Conservation (phyloP, 2,888 invertebrate species). For the Rosalia funebris region DNA sequence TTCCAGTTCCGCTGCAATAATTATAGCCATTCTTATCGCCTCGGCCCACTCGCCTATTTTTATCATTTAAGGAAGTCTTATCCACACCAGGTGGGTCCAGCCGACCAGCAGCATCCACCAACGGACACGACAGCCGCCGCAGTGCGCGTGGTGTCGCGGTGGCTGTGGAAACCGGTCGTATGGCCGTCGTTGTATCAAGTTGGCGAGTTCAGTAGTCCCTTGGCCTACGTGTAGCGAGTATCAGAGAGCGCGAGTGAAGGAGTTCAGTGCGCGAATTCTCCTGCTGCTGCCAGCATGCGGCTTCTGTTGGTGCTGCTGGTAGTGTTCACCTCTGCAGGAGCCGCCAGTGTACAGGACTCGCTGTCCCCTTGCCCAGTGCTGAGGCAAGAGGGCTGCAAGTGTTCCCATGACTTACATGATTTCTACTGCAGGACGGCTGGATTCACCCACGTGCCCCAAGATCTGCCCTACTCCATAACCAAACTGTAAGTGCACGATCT, state of each 20-base stretch:
- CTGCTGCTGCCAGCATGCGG: constrained; percentile 40
- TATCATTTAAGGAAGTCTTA: neutral
- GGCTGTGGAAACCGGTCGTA: constrained; percentile 39
- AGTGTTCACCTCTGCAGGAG: constrained; percentile 23
- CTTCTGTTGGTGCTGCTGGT: constrained; percentile 29
- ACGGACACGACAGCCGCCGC: neutral
- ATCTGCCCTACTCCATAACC: constrained; percentile 46
- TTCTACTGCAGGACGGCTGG: constrained; percentile 51
- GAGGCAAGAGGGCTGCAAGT: constrained; percentile 48
- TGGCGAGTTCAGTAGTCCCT: constrained; percentile 44
- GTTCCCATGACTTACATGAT: constrained; percentile 50
- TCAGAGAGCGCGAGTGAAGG: constrained; percentile 35
- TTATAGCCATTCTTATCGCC: neutral
- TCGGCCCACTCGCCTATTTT: neutral
- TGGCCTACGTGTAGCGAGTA: constrained; percentile 37
- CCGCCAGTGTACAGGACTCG: constrained; percentile 34
- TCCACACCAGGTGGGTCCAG: constrained; percentile 7
- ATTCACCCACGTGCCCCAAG: constrained; percentile 48
- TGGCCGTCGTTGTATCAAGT: constrained; percentile 31
- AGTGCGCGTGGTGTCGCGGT: constrained; percentile 24
- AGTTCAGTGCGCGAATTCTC: constrained; percentile 31
- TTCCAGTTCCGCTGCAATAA: too few relatives aligned
- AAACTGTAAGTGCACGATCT: constrained; percentile 51
- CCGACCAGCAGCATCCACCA: constrained; percentile 1
- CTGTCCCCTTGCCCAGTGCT: constrained; percentile 42